These are phyloP conservation scores for Apostichopus parvimensis DNA, from an alignment of 35 echinoderm and acorn worm species.

Conservation along the genomic window DNA sequence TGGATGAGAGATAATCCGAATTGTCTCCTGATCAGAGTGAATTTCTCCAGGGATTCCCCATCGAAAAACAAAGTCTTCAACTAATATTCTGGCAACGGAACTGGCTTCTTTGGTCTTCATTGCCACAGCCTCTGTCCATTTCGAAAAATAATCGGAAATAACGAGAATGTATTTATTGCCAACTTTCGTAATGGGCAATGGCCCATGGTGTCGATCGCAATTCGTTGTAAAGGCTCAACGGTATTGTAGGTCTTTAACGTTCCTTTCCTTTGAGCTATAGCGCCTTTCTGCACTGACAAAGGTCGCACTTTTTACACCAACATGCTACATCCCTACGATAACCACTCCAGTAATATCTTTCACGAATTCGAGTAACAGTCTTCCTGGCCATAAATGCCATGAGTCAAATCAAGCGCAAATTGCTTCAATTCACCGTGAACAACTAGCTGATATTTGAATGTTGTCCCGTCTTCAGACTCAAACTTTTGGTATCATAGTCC, in stretches of 20 bases:
- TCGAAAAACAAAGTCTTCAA: background rate
- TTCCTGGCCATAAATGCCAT: background rate
- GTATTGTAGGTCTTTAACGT: background rate
- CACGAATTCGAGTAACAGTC: background rate
- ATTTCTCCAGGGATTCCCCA: background rate
- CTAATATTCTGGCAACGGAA: background rate
- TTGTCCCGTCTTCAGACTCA: background rate
- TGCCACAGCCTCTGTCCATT: conserved; percentile 29
- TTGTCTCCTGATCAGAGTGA: conserved; percentile 4
- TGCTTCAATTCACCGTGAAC: background rate
- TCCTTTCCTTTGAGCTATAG: background rate
- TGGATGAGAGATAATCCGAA: background rate
- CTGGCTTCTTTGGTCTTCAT: conserved; percentile 20
- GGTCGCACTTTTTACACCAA: background rate
- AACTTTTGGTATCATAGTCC: background rate
- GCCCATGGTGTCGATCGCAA: conserved; percentile 54
- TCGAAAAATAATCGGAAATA: conserved; percentile 40
- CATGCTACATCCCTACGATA: background rate
- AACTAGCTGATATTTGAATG: background rate
- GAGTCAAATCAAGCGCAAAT: background rate
- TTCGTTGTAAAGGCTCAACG: conserved; percentile 21
- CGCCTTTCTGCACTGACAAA: background rate
- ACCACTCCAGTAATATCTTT: conserved; percentile 18
- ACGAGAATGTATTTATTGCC: conserved; percentile 51
- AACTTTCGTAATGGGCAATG: conserved; percentile 6